These are phyloP conservation scores for Myiothlypis coronata DNA, from an alignment of 2,797 vertebrate species.

Conservation along the genomic window DNA sequence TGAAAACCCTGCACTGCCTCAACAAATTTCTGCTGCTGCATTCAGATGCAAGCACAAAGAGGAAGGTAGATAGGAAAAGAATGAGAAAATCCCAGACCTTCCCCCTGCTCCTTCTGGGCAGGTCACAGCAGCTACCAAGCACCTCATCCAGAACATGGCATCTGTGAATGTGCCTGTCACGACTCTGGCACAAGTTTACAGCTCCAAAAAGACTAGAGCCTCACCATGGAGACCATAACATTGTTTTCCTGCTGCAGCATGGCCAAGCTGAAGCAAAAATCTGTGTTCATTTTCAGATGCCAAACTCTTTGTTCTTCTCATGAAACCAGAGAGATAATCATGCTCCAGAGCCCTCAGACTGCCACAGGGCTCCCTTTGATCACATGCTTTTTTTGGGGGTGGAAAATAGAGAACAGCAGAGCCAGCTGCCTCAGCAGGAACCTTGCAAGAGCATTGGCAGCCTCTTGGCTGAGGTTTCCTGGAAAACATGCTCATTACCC, in stretches of 20 bases:
- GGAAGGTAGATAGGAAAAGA: not conserved
- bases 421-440: not conserved
- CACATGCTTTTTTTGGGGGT: not conserved
- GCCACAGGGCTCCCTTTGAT: not conserved
- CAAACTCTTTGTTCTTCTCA: slow-evolving; percentile 2
- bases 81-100: not conserved
- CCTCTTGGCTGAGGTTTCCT: not conserved
- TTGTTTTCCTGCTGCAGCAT: not conserved
- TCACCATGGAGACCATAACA: rapidly evolving
- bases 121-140: not conserved
- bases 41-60: not conserved
- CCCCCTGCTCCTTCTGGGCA: not conserved
- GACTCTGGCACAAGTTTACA: rapidly evolving
- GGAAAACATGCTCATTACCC: not conserved
- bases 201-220: not conserved
- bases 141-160: not conserved
- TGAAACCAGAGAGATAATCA: not conserved
- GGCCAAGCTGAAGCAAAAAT: not conserved
- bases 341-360: not conserved
- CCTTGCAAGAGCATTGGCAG: not conserved
- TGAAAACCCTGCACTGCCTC: not conserved
- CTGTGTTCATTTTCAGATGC: not conserved
- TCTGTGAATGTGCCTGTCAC: not conserved
- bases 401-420: not conserved
- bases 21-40: not conserved